phyloP scores from a whole-genome alignment of 2,888 invertebrate species.

The Ceratothoa steindachneri region DNA sequence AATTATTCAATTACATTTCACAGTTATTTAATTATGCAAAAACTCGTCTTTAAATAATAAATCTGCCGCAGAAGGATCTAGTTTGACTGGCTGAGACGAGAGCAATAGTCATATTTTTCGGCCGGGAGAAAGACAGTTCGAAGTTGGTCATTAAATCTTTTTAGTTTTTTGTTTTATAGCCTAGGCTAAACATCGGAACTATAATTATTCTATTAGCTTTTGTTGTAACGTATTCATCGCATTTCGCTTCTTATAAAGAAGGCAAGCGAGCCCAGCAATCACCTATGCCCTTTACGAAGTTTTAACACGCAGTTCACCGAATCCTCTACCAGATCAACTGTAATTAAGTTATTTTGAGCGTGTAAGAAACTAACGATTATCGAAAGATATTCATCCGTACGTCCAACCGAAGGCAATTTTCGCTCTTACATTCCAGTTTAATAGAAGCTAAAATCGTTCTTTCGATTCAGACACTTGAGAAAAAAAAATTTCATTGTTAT shows the following conservation, averaged over 20 bases:
- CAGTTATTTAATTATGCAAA: slow-evolving; percentile 1
- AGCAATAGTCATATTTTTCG: no score
- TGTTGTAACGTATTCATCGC: slow-evolving; percentile 9
- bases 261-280: not conserved
- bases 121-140: not conserved
- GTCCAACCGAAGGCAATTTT: not conserved
- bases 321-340: slow-evolving; percentile 6
- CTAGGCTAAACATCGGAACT: slow-evolving; percentile 12
- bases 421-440: not conserved
- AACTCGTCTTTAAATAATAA: not conserved
- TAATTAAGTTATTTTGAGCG: slow-evolving; percentile 15
- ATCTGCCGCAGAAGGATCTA: not conserved
- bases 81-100: not conserved
- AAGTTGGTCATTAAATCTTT: slow-evolving; percentile 1
- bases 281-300: slow-evolving; percentile 10
- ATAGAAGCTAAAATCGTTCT: not conserved
- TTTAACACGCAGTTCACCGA: slow-evolving; percentile 8
- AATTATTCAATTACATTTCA: slow-evolving; percentile 7
- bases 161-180: slow-evolving; percentile 13
- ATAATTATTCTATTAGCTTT: slow-evolving; percentile 13
- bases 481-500: slow-evolving; percentile 12
- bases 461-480: not conserved
- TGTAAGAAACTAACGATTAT: slow-evolving; percentile 9
- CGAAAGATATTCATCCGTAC: slow-evolving; percentile 10
- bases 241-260: slow-evolving; percentile 12